Conservation (phyloP, 2,797 vertebrate species). For the Dallia pectoralis region DNA sequence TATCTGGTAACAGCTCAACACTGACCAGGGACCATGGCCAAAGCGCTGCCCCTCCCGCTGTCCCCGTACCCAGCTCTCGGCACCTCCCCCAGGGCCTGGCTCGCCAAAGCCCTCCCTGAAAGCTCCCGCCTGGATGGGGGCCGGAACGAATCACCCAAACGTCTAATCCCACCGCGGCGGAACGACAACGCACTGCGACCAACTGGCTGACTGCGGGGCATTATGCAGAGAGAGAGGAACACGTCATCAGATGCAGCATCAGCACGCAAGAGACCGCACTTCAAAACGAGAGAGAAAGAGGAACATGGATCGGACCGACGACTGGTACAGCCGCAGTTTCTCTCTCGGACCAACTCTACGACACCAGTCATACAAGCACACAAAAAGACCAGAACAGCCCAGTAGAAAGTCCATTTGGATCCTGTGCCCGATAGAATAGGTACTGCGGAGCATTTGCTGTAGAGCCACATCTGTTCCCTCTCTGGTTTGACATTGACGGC, state of each 20-base stretch:
- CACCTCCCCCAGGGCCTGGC: not conserved
- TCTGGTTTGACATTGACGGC: slow-evolving; percentile 1
- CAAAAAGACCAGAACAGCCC: too few species aligned
- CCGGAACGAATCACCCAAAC: slow-evolving; percentile 7
- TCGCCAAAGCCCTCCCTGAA: not conserved
- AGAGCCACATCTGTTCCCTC: not conserved
- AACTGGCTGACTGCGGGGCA: not conserved
- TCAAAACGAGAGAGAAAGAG: not conserved
- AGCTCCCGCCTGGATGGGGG: not conserved
- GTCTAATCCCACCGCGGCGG: not conserved
- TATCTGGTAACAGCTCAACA: not conserved
- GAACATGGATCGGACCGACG: not conserved
- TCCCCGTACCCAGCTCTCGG: not conserved
- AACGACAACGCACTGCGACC: not conserved
- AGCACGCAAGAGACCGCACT: not conserved
- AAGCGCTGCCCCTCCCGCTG: not conserved
- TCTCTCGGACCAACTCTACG: too few species aligned
- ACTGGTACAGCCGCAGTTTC: not conserved
- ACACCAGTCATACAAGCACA: too few species aligned
- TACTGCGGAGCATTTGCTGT: not conserved
- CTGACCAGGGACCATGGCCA: not conserved
- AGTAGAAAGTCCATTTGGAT: not conserved
- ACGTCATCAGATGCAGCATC: not conserved
- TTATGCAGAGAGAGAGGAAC: not conserved
- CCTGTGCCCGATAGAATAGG: not conserved